Percentiles rank a stretch among this genome's conserved stretches.
Conservation (phyloP, 2,797 vertebrate species). For the Gymnopithys bicolor region DNA sequence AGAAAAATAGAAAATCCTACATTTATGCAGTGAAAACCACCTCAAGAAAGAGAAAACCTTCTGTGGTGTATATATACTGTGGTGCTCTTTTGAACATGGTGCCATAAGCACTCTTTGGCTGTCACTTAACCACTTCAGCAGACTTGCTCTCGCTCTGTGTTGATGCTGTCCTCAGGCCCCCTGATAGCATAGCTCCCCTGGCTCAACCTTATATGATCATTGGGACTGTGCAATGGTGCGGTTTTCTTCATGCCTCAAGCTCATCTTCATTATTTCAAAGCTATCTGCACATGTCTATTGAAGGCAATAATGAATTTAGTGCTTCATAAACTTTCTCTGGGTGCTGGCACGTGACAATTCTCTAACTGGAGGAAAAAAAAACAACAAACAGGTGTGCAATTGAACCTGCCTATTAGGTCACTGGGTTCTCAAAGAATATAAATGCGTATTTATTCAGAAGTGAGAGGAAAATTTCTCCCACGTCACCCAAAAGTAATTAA, state of each 20-base stretch:
- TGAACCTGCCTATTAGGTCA: not conserved
- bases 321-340: not conserved
- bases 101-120: not conserved
- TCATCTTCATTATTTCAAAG: not conserved
- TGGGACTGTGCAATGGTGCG: not conserved
- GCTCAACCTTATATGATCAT: not conserved
- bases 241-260: not conserved
- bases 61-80: not conserved
- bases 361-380: not conserved
- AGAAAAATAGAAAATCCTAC: not conserved
- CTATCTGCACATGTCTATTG: not conserved
- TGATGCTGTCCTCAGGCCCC: not conserved
- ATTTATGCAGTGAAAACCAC: not conserved
- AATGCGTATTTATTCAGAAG: not conserved
- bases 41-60: not conserved
- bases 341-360: rapidly evolving
- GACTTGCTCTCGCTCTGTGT: not conserved
- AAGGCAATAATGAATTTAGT: not conserved
- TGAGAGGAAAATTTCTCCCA: not conserved
- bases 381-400: not conserved
- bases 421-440: not conserved
- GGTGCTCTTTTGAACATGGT: not conserved
- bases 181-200: not conserved
- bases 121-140: not conserved
- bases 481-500: not conserved